These are phyloP conservation scores for Colostygia pectinataria DNA, from an alignment of 2,888 invertebrate species.

Conservation along the genomic window DNA sequence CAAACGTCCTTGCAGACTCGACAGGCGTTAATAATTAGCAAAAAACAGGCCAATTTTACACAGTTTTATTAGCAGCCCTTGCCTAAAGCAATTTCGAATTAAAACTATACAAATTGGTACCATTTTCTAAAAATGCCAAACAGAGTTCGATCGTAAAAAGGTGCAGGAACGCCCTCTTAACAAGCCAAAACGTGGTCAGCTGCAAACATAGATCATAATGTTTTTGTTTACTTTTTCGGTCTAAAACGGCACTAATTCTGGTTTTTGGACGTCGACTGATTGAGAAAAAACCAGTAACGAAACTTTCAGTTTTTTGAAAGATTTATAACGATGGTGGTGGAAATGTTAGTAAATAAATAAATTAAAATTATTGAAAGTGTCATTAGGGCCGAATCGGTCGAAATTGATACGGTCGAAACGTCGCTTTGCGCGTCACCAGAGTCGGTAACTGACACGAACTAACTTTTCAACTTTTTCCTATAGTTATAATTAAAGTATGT, in stretches of 20 bases:
- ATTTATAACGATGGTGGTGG: too few species aligned
- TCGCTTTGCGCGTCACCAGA: too few species aligned
- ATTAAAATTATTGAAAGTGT: too few species aligned
- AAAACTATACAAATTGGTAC: constrained; percentile 24
- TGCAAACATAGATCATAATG: constrained; percentile 13
- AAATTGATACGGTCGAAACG: too few species aligned
- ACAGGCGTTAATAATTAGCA: constrained; percentile 25
- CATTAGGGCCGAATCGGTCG: too few species aligned
- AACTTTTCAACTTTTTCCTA: too few species aligned
- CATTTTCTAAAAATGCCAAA: constrained; percentile 20
- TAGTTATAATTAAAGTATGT: too few species aligned
- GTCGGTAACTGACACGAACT: too few species aligned
- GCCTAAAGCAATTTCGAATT: constrained; percentile 20
- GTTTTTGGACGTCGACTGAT: too few species aligned
- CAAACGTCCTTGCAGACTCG: constrained; percentile 12
- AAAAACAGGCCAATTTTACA: constrained; percentile 21
- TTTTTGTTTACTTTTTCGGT: constrained; percentile 7
- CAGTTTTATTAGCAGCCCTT: constrained; percentile 15
- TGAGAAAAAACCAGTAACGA: too few species aligned
- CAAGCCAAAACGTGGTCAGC: constrained; percentile 11
- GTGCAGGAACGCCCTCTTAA: constrained; percentile 17
- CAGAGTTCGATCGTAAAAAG: constrained; percentile 14
- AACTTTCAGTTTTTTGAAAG: too few species aligned
- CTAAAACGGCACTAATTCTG: background rate
- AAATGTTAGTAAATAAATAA: too few species aligned